A percentile compares a stretch with the other conserved stretches of the same genome.
Evolutionary conservation across 1,140 invertebrate species (phyloP).

Genomic region (Bombus picipes): DNA sequence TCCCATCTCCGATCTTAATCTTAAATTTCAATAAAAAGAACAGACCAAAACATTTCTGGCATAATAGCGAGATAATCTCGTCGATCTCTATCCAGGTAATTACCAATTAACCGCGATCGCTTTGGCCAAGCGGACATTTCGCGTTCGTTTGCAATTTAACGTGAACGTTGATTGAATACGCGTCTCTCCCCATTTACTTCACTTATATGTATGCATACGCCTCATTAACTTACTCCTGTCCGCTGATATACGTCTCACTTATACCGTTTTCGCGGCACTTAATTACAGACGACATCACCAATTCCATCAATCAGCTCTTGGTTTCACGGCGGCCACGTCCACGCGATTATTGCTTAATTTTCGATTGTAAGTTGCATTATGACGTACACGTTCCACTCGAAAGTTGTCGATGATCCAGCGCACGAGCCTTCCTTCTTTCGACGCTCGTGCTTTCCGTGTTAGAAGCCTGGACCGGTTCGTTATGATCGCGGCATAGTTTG

Average conservation of each 20-base stretch:
- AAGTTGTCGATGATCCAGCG: neutral
- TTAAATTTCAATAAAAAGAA: neutral
- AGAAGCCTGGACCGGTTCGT: conserved; percentile 5
- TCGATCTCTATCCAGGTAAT: neutral
- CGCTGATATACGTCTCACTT: neutral
- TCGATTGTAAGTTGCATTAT: neutral
- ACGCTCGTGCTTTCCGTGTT: neutral
- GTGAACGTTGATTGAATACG: conserved; percentile 16
- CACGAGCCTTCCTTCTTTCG: neutral
- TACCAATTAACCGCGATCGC: conserved; percentile 3
- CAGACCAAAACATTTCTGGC: neutral
- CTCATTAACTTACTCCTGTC: conserved; percentile 4
- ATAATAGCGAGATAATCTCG: neutral
- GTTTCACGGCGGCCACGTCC: neutral
- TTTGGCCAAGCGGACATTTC: neutral
- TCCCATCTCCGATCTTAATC: neutral
- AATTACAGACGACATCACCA: neutral
- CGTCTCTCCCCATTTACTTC: neutral
- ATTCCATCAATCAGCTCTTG: neutral
- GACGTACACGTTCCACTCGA: neutral
- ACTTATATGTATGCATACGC: conserved; percentile 1
- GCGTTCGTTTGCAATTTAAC: neutral
- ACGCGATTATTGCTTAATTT: neutral
- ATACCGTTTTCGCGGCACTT: neutral
- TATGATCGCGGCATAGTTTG: conserved; percentile 1